phyloP scores from a whole-genome alignment of 2,797 vertebrate genomes.

The Lacerta agilis region DNA sequence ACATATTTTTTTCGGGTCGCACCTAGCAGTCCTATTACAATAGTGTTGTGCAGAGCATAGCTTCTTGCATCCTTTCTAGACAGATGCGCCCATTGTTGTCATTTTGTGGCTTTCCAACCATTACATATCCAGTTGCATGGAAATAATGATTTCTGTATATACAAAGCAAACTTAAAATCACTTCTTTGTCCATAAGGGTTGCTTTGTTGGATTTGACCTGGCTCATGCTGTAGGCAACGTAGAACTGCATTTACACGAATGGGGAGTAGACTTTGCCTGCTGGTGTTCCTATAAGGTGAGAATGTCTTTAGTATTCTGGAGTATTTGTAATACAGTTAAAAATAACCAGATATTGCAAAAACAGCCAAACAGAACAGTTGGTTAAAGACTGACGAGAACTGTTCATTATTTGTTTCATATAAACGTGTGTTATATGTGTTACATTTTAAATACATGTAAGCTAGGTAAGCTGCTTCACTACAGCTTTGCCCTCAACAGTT shows the following conservation, averaged over 20 bases:
- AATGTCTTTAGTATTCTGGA: neutral
- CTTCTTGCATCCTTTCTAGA: neutral
- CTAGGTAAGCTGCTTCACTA: neutral
- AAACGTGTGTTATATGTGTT: neutral
- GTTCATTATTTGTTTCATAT: neutral
- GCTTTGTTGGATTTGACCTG: conserved; percentile 92
- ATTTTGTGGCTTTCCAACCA: neutral
- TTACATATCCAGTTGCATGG: neutral
- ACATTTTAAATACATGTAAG: neutral
- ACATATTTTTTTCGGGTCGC: neutral
- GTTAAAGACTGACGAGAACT: neutral
- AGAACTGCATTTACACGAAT: conserved; percentile 89
- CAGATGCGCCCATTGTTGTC: neutral
- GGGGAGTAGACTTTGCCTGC: conserved; percentile 96
- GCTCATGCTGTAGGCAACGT: conserved; percentile 92
- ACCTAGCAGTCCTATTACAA: neutral
- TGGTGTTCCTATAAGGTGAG: conserved; percentile 98
- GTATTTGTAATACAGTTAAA: neutral
- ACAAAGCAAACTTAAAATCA: conserved; percentile 22
- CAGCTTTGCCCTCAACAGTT: neutral
- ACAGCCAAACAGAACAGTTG: neutral
- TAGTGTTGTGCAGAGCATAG: too few relatives aligned
- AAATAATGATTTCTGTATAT: neutral
- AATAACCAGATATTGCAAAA: neutral
- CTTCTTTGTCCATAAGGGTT: conserved; percentile 81